Percentiles rank a stretch among this genome's conserved stretches.
These are phyloP conservation scores for Chelonus insularis DNA, from an alignment of 1,140 invertebrate genomes.

Conservation along the genomic window DNA sequence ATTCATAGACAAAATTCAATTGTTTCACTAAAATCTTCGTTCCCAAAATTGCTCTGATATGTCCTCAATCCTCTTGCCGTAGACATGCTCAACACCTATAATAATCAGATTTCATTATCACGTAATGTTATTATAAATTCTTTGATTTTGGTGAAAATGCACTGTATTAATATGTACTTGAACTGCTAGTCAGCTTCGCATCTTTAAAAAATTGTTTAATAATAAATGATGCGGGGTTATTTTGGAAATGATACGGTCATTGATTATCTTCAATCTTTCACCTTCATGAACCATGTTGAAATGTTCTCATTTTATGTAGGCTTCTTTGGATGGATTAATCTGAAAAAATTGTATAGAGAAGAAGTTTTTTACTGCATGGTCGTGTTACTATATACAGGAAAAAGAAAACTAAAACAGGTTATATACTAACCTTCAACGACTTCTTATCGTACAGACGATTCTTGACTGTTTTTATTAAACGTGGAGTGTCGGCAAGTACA, in stretches of 20 bases:
- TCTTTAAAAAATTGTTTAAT: no score
- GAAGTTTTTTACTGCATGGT: slow-evolving; percentile 22
- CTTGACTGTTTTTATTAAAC: slow-evolving; percentile 18
- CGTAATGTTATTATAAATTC: not conserved
- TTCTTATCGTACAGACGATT: slow-evolving; percentile 14
- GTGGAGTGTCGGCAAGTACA: slow-evolving; percentile 14
- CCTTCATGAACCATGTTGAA: no score
- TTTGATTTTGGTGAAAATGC: slow-evolving; percentile 3
- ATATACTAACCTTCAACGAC: slow-evolving; percentile 2
- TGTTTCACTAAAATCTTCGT: not conserved
- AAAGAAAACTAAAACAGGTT: not conserved
- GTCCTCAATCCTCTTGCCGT: slow-evolving; percentile 1
- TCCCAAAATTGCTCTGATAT: not conserved
- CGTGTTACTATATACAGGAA: slow-evolving; percentile 12
- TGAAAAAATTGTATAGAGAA: no score
- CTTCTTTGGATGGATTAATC: no score
- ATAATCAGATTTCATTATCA: not conserved
- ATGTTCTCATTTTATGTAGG: no score
- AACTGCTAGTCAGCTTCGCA: no score
- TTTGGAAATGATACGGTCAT: no score
- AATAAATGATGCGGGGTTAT: no score
- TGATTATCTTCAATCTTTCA: no score
- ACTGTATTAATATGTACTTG: no score
- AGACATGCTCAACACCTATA: slow-evolving; percentile 18
- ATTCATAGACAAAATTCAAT: slow-evolving; percentile 7